phyloP scores from a whole-genome alignment of 2,113 vertebrate species.

The Mungos mungo region DNA sequence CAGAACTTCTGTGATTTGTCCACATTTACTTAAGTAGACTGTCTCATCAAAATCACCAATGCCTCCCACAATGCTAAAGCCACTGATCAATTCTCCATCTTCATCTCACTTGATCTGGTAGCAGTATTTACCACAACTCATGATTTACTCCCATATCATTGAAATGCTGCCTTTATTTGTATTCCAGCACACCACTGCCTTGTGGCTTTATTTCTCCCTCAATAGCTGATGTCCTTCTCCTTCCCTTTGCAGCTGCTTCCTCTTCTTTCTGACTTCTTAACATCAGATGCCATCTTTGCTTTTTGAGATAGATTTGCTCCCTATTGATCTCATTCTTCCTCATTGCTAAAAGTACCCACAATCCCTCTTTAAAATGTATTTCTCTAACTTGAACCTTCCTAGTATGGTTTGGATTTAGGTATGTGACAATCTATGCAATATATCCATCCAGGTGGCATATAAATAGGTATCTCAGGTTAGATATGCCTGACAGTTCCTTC shows the following conservation, averaged over 20 bases:
- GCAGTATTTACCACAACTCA: background rate
- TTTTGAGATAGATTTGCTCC: background rate
- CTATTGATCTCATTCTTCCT: background rate
- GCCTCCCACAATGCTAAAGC: background rate
- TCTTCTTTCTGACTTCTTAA: background rate
- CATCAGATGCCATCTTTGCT: background rate
- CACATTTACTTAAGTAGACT: background rate
- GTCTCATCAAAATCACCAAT: background rate
- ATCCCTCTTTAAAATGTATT: background rate
- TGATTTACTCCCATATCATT: background rate
- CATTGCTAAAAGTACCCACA: background rate
- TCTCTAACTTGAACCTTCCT: background rate
- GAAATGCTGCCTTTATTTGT: background rate
- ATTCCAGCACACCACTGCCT: background rate
- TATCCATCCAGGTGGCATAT: background rate
- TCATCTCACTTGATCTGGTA: background rate
- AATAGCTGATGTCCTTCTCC: background rate
- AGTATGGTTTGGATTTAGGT: background rate
- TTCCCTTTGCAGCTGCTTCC: background rate
- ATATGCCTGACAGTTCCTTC: background rate
- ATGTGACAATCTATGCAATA: background rate
- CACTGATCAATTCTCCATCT: no score
- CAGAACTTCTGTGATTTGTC: background rate
- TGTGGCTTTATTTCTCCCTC: background rate
- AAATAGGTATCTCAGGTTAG: background rate